Conservation (phyloP, 2,113 vertebrate species). For the Hirundichthys speculiger region DNA sequence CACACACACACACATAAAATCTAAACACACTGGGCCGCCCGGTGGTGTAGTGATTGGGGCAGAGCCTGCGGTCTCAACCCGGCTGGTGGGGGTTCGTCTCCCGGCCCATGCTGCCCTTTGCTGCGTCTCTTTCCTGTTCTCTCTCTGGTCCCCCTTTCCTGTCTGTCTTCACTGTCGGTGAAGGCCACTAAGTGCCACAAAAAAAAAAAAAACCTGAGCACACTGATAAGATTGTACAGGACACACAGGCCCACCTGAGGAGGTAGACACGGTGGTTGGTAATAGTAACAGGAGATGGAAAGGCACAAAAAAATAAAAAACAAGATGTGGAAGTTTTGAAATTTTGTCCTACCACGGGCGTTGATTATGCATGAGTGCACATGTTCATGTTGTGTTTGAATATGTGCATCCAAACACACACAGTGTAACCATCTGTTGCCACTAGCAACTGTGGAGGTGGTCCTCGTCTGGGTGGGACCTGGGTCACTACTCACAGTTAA, state of each 20-base stretch:
- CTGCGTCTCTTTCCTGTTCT: too few relatives aligned
- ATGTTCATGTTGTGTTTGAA: constrained; percentile 38
- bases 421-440: constrained; percentile 70
- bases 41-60: too few relatives aligned
- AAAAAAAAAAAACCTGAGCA: too few relatives aligned
- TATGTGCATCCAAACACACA: constrained; percentile 62
- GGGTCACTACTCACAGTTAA: constrained; percentile 57
- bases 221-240: constrained; percentile 69
- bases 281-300: constrained; percentile 5
- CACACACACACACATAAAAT: constrained; percentile 61
- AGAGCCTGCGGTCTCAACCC: too few relatives aligned
- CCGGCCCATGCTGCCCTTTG: too few relatives aligned
- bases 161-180: too few relatives aligned
- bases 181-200: too few relatives aligned
- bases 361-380: constrained; percentile 21
- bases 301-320: constrained; percentile 26
- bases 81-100: too few relatives aligned
- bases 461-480: constrained; percentile 61
- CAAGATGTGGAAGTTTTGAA: constrained; percentile 50
- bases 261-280: constrained; percentile 11
- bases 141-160: too few relatives aligned
- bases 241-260: constrained; percentile 51
- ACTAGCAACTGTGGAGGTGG: constrained; percentile 57
- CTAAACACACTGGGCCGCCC: constrained; percentile 19
- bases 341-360: constrained; percentile 59